Base-by-base conservation (phyloP, 2,888 invertebrate genomes). In the Cynaeus angustus region DNA sequence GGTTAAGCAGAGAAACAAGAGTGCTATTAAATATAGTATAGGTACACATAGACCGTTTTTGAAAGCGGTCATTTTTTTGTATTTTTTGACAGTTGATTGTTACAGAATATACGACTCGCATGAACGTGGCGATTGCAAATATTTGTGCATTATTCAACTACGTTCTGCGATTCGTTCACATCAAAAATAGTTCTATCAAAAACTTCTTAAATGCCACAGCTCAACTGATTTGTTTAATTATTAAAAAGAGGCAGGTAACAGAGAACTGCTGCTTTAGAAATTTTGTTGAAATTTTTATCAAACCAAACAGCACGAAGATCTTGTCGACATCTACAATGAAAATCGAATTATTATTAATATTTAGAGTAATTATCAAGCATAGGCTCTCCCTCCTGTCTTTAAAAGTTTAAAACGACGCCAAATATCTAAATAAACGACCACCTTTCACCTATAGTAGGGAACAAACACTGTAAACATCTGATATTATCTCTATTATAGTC, bases 1-100 rank as follows among this genome's bases (percentile, higher is more conserved):
- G 84, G 83, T 84, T 83, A 84, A 83, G 84, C 84, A 84, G 84
- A 84, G 84, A 83, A 82, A 83, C 83, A 83, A 84, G 83, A 83
- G 83, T 83, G 80, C 81, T 81, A 77, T 74, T 73, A 72, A 53
- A 62, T 72, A 74, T 66, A 68, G 66, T 72, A 80, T 80, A 81
- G 80, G 78, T 80, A 81, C 79, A 81, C 77, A 79, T 72, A 73
- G 68, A 59, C 70, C 66, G 68, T 38, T 65, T 56, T 56, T 48
- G 21, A 68, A 55, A 50, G 45, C 58, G 58, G 64, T 50, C 64
- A 45, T 41, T 66, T 58, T 66, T 55, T 56, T 48, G 59, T 50
- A 71, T 71, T 70, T 71, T 70, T 73, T 77, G 46, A 76, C 73
- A 75, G 72, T 77, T 80, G 81, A 83, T 82, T 82, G 83, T 83